A percentile compares a stretch with the other conserved stretches of the same genome.
Conservation (phyloP, 2,888 invertebrate species). For the Diloba caeruleocephala region DNA sequence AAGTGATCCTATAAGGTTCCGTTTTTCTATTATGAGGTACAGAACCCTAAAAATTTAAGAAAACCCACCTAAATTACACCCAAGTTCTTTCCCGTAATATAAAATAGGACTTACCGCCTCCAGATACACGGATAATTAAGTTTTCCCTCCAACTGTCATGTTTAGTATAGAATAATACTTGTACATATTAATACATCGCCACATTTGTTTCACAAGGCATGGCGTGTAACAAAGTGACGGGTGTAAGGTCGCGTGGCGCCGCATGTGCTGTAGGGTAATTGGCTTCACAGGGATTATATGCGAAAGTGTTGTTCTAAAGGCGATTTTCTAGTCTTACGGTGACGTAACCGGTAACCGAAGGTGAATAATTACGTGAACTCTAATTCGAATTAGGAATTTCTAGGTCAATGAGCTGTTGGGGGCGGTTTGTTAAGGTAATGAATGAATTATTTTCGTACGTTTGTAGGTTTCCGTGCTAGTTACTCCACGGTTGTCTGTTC, state of each 20-base stretch:
- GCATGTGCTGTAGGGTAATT: slow-evolving; percentile 60
- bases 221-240: slow-evolving; percentile 50
- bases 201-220: slow-evolving; percentile 48
- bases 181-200: slow-evolving; percentile 33
- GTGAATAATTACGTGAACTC: slow-evolving; percentile 50
- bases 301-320: slow-evolving; percentile 63
- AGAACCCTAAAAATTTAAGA: too few relatives aligned
- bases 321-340: slow-evolving; percentile 47
- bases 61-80: too few relatives aligned
- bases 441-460: neutral
- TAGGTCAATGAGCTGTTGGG: slow-evolving; percentile 26
- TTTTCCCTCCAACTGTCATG: slow-evolving; percentile 12
- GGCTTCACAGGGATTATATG: slow-evolving; percentile 64
- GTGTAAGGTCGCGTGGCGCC: slow-evolving; percentile 58
- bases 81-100: too few relatives aligned
- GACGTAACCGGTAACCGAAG: slow-evolving; percentile 48
- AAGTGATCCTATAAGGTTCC: too few relatives aligned
- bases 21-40: too few relatives aligned
- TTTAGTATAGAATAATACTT: slow-evolving; percentile 24
- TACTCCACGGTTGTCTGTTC: too few relatives aligned
- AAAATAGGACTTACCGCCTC: slow-evolving; percentile 10
- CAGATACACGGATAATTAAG: slow-evolving; percentile 6
- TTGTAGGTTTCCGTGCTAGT: too few relatives aligned
- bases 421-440: slow-evolving; percentile 5
- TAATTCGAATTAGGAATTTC: slow-evolving; percentile 40